Percentiles rank a stretch among this genome's conserved stretches.
Evolutionary conservation across 2,797 vertebrate genomes (phyloP).

Genomic region (Euphonia xanthogaster): DNA sequence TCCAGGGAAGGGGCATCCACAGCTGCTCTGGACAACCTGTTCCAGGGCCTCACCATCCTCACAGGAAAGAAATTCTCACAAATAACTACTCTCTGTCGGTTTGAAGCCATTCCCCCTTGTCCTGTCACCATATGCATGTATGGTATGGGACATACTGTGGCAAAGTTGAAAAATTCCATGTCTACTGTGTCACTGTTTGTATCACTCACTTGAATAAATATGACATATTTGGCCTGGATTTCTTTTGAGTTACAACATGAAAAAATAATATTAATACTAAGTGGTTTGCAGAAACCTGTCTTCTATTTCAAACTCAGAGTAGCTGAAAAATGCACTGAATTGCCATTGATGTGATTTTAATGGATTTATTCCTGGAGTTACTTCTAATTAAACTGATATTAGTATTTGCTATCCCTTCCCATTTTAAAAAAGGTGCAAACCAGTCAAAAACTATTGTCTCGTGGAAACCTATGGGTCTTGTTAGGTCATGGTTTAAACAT

Average conservation of each 20-base stretch:
- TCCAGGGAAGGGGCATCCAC: neutral
- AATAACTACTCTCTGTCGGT: neutral
- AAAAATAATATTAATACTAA: neutral
- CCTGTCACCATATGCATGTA: neutral
- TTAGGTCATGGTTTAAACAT: neutral
- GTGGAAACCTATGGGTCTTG: neutral
- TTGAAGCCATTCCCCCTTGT: neutral
- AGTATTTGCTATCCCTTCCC: neutral
- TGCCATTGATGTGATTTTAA: neutral
- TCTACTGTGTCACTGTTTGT: neutral
- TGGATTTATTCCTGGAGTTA: neutral
- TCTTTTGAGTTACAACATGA: neutral
- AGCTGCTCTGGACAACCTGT: neutral
- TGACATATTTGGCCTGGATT: neutral
- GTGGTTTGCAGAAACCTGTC: neutral
- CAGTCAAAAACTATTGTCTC: neutral
- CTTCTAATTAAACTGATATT: neutral
- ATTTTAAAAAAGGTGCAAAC: neutral
- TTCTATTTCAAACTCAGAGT: neutral
- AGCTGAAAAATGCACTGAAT: neutral
- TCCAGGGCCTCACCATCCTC: accelerated
- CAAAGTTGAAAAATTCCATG: neutral
- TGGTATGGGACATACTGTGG: too few relatives aligned
- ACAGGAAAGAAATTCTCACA: neutral
- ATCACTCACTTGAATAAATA: neutral